Evolutionary conservation across 2,888 invertebrate species (phyloP).

Genomic region (Trileptium ribeirensis): DNA sequence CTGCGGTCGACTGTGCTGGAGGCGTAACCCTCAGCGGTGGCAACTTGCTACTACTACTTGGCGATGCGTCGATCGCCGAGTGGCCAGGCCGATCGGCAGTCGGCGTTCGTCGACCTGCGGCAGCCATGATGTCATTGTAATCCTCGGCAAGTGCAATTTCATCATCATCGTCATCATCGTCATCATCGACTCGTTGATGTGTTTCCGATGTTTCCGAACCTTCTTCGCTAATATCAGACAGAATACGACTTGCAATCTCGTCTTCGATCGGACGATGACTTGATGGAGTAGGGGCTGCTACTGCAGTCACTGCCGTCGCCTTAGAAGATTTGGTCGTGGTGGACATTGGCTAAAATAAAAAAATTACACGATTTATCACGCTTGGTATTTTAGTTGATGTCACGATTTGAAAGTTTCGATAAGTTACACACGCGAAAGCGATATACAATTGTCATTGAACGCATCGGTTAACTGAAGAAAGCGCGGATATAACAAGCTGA

Average conservation of each 20-base stretch:
- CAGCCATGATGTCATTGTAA: neutral
- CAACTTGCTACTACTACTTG: neutral
- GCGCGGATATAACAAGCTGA: too few species aligned
- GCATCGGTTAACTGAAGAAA: too few species aligned
- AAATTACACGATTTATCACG: too few species aligned
- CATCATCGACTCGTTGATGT: neutral
- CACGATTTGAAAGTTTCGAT: too few species aligned
- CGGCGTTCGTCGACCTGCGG: neutral
- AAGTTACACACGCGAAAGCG: too few species aligned
- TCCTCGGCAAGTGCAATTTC: neutral
- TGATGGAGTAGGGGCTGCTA: too few species aligned
- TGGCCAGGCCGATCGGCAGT: neutral
- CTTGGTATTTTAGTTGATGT: too few species aligned
- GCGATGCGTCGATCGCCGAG: neutral
- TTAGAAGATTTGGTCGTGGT: too few species aligned
- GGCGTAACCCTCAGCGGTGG: slow-evolving; percentile 15
- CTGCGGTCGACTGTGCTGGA: slow-evolving; percentile 42
- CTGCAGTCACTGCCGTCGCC: too few species aligned
- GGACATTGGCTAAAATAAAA: too few species aligned
- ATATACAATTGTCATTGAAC: too few species aligned
- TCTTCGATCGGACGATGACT: slow-evolving; percentile 41
- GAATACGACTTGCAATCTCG: slow-evolving; percentile 49
- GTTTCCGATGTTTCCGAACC: slow-evolving; percentile 21
- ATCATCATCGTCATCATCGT: neutral
- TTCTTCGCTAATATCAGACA: slow-evolving; percentile 48